Base-by-base conservation (phyloP, 2,888 invertebrate species). In the Andrena camellia region DNA sequence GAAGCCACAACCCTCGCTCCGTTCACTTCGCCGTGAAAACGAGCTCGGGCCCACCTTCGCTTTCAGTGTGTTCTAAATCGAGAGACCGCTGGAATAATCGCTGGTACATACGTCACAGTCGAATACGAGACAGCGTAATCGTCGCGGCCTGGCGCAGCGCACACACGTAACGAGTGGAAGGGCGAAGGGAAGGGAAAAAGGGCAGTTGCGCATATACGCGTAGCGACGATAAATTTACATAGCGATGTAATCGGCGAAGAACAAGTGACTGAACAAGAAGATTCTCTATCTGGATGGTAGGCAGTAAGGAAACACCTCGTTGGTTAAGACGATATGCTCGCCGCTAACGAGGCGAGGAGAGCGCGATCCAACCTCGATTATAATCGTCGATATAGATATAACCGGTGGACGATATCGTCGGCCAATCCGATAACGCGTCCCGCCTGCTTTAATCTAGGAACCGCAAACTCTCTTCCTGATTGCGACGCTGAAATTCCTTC, bases 301-400 rank as follows among this genome's bases (percentile, higher is more conserved):
- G 91, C 60, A 93, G 91, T 71, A 90, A 87, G 72, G 95, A 95
- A 90, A 96, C 95, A 89, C 95, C 95, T 81, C 95, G 93, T 92
- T 95, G 96, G 68, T 95, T 94, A 76, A 95, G 95, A 94, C 90
- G 90, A 88, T 90, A 88, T 93, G 83, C 81, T 57, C 83, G 74
- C 71, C 77, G 81, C 87, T 91, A 91, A 90, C 90, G 89, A 90
- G 89, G 79, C 86, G 84, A 76, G 75, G 80, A 81, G 81, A 78
- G 63, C 74, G 80, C 66, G 89, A 89, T 81, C 76, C 76, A 71
- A 79, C 50, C 74, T 64, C 82, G 88, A 88, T 89, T 87, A 78
- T 86, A 84, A 88, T 89, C 89, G 81, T 81, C 89, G 88, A 88
- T 89, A 89, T 86, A 87, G 85, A 89, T 88, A 89, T 78, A 84